Evolutionary conservation across 2,797 vertebrate species (phyloP), one percentile per base, ranked within the genome.

Genomic region (Hirundo rustica): DNA sequence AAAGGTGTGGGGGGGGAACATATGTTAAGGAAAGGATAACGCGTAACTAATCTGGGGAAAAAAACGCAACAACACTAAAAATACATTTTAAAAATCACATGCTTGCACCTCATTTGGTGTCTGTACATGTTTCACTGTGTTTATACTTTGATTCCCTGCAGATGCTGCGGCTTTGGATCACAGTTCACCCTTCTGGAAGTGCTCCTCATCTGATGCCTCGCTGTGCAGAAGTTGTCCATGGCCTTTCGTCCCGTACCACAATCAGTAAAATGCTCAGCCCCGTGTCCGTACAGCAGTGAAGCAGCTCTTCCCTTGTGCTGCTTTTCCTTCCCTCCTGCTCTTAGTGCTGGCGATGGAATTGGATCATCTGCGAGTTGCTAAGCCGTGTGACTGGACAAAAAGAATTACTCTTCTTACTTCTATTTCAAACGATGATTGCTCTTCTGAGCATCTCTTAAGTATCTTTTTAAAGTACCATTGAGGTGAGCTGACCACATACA

Each of bases 231-330:
- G 10, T 2, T 44, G 32, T 8, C 19, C 50, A 2, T 23, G 9
- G 7, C 34, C 10, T 3, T 77, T 53, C 5, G 10, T 30, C 45
- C 42, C 3, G 5, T 5, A 7, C 11, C 47, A 10, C 40, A 8
- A 12, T 9, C 61, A 18, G 30, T 8, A 2, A 21, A 70, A 32
- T 8, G 16, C 17, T 58, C 50, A 1, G 26, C 26, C 42, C 54
- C 4, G 5, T 26, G 53, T 13, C 22, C 10, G 4, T 6, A 16
- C 16, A 26, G 48, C 75, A 67, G 11, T 0, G 0, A 32, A 38
- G 29, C 9, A 25, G 38, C 50, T 81, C 58, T 45, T 32, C 38
- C 65, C 20, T 55, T 15, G 13, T 0, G 26, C 77, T 42, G n/a
- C 7, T 53, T 91, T 80, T 44, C 51, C 65, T 51, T 36, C 57